These are phyloP conservation scores for Mormyrus proboscirostris DNA, from an alignment of 2,797 vertebrate genomes.

Conservation along the genomic window DNA sequence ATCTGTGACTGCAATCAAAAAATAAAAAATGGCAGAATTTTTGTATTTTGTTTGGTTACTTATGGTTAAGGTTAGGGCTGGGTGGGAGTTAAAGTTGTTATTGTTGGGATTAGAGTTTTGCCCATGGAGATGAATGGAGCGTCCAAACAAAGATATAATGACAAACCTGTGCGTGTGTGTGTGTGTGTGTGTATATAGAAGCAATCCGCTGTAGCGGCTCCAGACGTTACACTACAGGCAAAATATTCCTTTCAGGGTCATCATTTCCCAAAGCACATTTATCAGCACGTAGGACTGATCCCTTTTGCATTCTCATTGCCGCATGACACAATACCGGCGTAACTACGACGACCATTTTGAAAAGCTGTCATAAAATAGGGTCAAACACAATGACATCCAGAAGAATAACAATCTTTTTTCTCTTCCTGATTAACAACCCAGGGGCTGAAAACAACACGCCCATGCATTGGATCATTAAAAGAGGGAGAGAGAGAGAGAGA, in stretches of 20 bases:
- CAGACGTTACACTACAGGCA: neutral
- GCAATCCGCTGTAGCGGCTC: neutral
- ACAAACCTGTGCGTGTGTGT: too few species aligned
- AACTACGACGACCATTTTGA: neutral
- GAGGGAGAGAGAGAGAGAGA: neutral
- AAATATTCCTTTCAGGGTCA: neutral
- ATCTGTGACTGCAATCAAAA: neutral
- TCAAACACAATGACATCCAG: neutral
- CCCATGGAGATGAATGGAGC: neutral
- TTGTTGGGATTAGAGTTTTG: neutral
- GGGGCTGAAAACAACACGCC: neutral
- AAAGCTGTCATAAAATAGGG: neutral
- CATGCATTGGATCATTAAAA: neutral
- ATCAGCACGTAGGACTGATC: neutral
- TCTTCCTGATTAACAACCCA: neutral
- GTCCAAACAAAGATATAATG: neutral
- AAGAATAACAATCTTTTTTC: neutral
- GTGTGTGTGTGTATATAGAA: neutral
- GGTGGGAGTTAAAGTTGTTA: neutral
- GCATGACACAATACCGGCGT: neutral
- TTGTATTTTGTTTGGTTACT: neutral
- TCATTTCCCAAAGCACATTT: neutral
- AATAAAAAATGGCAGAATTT: neutral
- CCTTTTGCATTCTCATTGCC: neutral
- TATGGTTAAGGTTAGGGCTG: too few species aligned